These are phyloP conservation scores for Bombus turneri DNA, from an alignment of 1,140 invertebrate species.

Conservation along the genomic window DNA sequence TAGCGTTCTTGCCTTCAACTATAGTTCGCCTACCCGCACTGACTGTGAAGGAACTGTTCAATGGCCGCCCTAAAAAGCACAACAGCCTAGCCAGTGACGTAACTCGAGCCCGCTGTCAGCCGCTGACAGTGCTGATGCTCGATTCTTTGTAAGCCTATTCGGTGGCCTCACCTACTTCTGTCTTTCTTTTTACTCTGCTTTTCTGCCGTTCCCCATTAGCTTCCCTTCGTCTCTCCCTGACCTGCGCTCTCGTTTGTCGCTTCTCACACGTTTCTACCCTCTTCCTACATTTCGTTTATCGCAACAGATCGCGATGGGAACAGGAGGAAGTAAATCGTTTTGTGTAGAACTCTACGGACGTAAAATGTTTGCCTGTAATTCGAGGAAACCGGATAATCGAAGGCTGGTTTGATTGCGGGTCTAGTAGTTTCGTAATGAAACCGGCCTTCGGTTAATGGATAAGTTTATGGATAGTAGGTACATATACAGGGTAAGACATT, in stretches of 20 bases:
- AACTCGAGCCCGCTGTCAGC: conserved; percentile 77
- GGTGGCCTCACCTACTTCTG: conserved; percentile 70
- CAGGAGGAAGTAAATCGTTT: background rate
- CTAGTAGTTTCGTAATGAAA: too few relatives aligned
- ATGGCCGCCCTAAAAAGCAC: conserved; percentile 75
- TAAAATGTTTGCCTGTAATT: too few relatives aligned
- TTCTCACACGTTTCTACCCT: background rate
- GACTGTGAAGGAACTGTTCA: conserved; percentile 67
- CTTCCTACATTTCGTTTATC: background rate
- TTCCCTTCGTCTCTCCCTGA: background rate
- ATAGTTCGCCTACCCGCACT: conserved; percentile 53
- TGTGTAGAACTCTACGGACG: too few relatives aligned
- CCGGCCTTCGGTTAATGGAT: too few relatives aligned
- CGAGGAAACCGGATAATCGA: background rate
- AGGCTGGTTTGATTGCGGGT: too few relatives aligned
- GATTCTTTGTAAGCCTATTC: conserved; percentile 71
- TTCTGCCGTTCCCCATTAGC: conserved; percentile 1
- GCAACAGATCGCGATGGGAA: conserved; percentile 23
- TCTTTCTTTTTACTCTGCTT: conserved; percentile 15
- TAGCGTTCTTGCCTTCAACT: conserved; percentile 46
- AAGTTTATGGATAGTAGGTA: too few relatives aligned
- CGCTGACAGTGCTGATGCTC: conserved; percentile 73
- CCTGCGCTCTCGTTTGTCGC: background rate
- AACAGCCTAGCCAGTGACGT: conserved; percentile 75
- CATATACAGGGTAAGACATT: too few relatives aligned